Conservation (phyloP, 1,140 invertebrate genomes). For the Cecropterus lyciades region DNA sequence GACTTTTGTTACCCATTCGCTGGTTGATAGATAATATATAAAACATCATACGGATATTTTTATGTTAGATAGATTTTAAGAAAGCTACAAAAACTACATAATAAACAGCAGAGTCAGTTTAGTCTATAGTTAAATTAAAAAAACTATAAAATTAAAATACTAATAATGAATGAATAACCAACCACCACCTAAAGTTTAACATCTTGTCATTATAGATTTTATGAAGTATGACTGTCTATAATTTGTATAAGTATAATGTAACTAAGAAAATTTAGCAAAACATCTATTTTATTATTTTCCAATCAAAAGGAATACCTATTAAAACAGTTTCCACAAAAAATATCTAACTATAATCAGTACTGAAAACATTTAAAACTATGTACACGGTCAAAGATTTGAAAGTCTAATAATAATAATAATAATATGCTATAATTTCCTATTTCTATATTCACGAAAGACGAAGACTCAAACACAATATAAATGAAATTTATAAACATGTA, state of each 20-base stretch:
- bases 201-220: constrained; percentile 23
- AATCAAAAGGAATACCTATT: too few species aligned
- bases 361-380: background rate
- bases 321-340: background rate
- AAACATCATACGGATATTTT: too few species aligned
- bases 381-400: background rate
- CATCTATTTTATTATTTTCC: too few species aligned
- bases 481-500: background rate
- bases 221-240: constrained; percentile 13
- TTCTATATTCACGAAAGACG: too few species aligned
- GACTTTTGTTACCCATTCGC: too few species aligned
- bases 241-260: too few species aligned
- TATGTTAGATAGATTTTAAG: too few species aligned
- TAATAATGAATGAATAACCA: too few species aligned
- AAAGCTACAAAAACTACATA: background rate
- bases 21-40: too few species aligned
- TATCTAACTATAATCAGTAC: background rate
- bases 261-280: too few species aligned
- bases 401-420: too few species aligned
- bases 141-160: background rate
- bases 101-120: constrained; percentile 13
- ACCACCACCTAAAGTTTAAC: background rate
- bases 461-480: background rate
- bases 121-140: background rate
- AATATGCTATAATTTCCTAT: background rate